Percentiles rank a stretch among this genome's conserved stretches.
Conservation (phyloP, 2,113 vertebrate genomes). For the Lethenteron reissneri region DNA sequence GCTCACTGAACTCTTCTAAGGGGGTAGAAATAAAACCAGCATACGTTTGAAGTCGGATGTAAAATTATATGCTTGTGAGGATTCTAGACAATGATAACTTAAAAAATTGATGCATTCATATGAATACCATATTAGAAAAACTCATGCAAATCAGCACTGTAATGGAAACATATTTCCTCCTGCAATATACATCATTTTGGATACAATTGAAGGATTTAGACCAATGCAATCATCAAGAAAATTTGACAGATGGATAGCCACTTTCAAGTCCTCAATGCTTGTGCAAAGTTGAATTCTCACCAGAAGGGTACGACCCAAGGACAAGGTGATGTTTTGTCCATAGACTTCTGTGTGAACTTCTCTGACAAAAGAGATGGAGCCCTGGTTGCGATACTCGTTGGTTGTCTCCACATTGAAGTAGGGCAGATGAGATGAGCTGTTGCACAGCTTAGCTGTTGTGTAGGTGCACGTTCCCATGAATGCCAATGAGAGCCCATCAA, state of each 20-base stretch:
- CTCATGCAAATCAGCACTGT: too few species aligned
- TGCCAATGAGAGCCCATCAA: conserved; percentile 19
- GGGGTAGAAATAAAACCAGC: too few species aligned
- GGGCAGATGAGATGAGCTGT: conserved; percentile 19
- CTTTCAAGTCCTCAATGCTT: too few species aligned
- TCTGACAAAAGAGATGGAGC: conserved; percentile 44
- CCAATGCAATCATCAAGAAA: not conserved
- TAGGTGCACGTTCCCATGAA: conserved; percentile 71
- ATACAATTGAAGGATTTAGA: too few species aligned
- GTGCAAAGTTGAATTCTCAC: conserved; percentile 18
- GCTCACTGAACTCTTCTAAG: too few species aligned
- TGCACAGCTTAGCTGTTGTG: conserved; percentile 40
- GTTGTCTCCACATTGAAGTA: conserved; percentile 42
- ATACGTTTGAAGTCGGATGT: too few species aligned
- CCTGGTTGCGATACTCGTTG: conserved; percentile 45
- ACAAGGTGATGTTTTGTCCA: conserved; percentile 24
- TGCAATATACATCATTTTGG: too few species aligned
- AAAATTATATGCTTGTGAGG: too few species aligned
- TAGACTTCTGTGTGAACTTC: conserved; percentile 33
- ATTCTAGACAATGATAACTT: too few species aligned
- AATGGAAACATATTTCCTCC: too few species aligned
- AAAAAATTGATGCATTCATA: too few species aligned
- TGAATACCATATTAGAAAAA: too few species aligned
- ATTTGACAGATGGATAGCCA: conserved; percentile 7
- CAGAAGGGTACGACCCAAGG: conserved; percentile 40